Conservation (phyloP, 2,888 invertebrate species). For the Spodoptera exigua region DNA sequence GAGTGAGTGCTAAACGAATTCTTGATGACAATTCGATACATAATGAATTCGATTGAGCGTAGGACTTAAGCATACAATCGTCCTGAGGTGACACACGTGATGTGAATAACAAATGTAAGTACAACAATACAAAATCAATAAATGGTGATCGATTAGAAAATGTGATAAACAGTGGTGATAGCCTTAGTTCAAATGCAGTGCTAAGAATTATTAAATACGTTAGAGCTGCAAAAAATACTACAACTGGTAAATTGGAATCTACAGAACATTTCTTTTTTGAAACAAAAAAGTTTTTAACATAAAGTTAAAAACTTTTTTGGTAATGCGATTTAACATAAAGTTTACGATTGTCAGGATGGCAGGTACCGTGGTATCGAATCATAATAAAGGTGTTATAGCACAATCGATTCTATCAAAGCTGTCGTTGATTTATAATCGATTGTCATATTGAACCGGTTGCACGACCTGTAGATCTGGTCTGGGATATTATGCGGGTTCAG, state of each 20-base stretch:
- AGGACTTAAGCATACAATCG: slow-evolving; percentile 15
- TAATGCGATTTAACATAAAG: slow-evolving; percentile 17
- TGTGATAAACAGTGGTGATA: slow-evolving; percentile 31
- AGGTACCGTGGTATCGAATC: slow-evolving; percentile 34
- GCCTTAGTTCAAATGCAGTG: slow-evolving; percentile 12
- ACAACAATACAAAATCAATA: slow-evolving; percentile 37
- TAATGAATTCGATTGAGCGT: slow-evolving; percentile 62
- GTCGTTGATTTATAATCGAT: slow-evolving; percentile 80
- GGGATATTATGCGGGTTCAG: slow-evolving; percentile 81
- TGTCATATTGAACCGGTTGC: slow-evolving; percentile 74
- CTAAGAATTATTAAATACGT: no score
- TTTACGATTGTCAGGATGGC: slow-evolving; percentile 27
- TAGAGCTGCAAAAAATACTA: no score
- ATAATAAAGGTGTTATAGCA: slow-evolving; percentile 57
- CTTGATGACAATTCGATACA: slow-evolving; percentile 61
- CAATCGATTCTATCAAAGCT: slow-evolving; percentile 61
- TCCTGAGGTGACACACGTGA: slow-evolving; percentile 56
- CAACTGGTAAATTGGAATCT: no score
- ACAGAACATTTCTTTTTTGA: no score
- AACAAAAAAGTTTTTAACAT: no score
- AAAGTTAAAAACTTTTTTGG: no score
- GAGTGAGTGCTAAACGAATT: slow-evolving; percentile 48
- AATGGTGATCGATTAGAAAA: slow-evolving; percentile 65
- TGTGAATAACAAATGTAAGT: slow-evolving; percentile 65
- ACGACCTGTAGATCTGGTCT: slow-evolving; percentile 73